Evolutionary conservation across 2,888 invertebrate genomes (phyloP), one percentile per base, ranked within the genome.

Genomic region (Seira musarum): DNA sequence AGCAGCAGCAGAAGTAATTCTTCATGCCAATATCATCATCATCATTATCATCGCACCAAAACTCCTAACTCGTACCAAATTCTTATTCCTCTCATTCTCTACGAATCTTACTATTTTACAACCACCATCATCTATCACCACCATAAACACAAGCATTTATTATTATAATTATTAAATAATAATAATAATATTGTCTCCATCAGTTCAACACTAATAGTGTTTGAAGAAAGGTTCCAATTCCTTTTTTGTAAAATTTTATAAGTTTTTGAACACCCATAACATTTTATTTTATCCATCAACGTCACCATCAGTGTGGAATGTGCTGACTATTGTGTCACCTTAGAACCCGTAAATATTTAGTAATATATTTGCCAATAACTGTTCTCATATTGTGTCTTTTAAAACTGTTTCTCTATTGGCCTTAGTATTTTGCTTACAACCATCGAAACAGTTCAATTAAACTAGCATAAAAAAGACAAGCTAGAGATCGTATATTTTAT

Each of bases 121-220:
- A 57, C 57, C 57, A 57, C 57, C 17, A 57, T 57, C 17, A 57
- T 57, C 40, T 5, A 40, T 40, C n/a, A 40, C 40, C 40, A 40
- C 13, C 57, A n/a, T 57, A 3, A 57, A 57, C 57, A n/a, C 57
- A 6, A 57, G 17, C n/a, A 57, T 57, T 57, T 57, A 57, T n/a
- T 57, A 57, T 57, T 57, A 57, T n/a, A 57, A 57, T 57, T 57
- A 57, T 13, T 57, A 8, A 57, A n/a, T 57, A 40, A 40, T 40
- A 40, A 40, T 13, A 40, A 57, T 57, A 57, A 57, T 57, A 57
- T 57, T 57, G n/a, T 3, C 57, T 13, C 3, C 57, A n/a, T 57
- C 57, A n/a, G 6, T 57, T 57, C n/a, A 10, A n/a, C 17, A n/a
- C 57, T 10, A 57, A 13, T 57, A 24, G 22, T 6, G 8, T n/a